phyloP scores from a whole-genome alignment of 2,888 invertebrate genomes.

The Alsophila aescularia region DNA sequence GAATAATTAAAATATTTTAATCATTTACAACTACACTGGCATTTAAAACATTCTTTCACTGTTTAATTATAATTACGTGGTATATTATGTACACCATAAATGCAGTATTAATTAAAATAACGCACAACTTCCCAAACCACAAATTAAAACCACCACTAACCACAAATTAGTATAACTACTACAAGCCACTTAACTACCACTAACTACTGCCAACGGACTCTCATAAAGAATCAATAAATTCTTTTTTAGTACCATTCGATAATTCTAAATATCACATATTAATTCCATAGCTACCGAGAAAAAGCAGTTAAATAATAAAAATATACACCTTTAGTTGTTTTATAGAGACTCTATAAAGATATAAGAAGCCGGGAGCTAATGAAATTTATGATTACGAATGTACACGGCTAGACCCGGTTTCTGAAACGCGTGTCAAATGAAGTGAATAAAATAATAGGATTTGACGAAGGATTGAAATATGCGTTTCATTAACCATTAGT shows the following conservation, averaged over 20 bases:
- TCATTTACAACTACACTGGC: not conserved
- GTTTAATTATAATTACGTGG: constrained; percentile 4
- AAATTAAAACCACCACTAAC: constrained; percentile 7
- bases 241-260: constrained; percentile 42
- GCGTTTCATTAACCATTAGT: no score
- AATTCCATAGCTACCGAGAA: constrained; percentile 61
- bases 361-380: constrained; percentile 44
- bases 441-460: no score
- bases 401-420: no score
- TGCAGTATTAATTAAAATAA: constrained; percentile 17
- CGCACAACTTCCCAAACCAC: constrained; percentile 4
- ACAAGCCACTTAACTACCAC: constrained; percentile 14
- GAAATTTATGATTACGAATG: constrained; percentile 28
- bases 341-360: constrained; percentile 48
- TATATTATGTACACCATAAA: constrained; percentile 17
- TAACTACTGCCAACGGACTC: constrained; percentile 9
- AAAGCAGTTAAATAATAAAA: constrained; percentile 41
- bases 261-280: constrained; percentile 48
- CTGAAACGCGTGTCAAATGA: no score
- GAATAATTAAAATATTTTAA: not conserved
- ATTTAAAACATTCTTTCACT: constrained; percentile 4
- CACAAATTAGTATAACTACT: constrained; percentile 19
- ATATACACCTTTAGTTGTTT: constrained; percentile 48
- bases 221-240: constrained; percentile 29
- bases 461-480: no score